Conservation (phyloP, 2,113 vertebrate species). For the Silurus glanis region DNA sequence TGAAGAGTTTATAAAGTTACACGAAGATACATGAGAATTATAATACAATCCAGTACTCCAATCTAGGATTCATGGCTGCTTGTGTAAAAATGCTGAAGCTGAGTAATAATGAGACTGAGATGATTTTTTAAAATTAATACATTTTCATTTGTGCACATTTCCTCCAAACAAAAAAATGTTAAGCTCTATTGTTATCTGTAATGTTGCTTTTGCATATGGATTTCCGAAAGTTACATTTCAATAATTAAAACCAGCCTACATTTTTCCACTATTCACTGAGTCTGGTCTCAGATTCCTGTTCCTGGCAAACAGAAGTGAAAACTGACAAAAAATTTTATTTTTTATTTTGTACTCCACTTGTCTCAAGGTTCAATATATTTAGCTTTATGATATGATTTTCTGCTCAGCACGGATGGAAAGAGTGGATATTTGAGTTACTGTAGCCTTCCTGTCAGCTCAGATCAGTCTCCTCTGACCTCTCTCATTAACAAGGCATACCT, state of each 20-base stretch:
- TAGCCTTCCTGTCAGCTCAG: background rate
- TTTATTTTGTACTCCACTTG: background rate
- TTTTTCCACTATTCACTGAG: background rate
- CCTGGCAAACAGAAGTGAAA: background rate
- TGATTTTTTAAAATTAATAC: background rate
- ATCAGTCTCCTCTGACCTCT: background rate
- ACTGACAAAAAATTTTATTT: background rate
- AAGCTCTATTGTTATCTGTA: background rate
- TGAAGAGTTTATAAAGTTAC: background rate
- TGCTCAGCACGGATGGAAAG: background rate
- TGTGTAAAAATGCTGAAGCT: background rate
- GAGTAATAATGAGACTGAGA: background rate
- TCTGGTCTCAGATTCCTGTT: background rate
- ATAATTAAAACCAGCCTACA: background rate
- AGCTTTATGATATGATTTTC: background rate
- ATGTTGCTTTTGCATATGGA: background rate
- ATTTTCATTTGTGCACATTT: background rate
- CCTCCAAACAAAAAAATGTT: background rate
- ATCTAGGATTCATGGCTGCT: background rate
- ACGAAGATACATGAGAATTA: background rate
- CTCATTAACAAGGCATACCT: background rate
- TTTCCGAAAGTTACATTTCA: background rate
- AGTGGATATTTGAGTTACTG: background rate
- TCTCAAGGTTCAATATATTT: background rate
- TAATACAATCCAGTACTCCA: background rate